Conservation (phyloP, 2,888 invertebrate genomes). For the Melipona bicolor region DNA sequence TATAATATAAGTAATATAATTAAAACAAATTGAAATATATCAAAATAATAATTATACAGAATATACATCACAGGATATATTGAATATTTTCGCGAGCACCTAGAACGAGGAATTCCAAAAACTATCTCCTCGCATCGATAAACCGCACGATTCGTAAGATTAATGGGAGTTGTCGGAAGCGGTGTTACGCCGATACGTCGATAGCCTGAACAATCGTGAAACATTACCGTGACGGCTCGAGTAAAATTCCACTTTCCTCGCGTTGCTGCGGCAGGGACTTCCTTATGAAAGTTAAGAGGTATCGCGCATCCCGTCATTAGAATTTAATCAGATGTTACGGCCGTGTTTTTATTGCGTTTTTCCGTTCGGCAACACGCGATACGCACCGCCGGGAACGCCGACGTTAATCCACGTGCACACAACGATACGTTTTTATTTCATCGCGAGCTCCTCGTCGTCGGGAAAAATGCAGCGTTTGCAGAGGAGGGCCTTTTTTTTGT, state of each 20-base stretch:
- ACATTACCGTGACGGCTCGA: conserved; percentile 26
- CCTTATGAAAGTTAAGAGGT: conserved; percentile 30
- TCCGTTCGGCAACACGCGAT: conserved; percentile 24
- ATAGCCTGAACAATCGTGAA: not conserved
- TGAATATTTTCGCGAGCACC: too few relatives aligned
- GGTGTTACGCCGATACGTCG: not conserved
- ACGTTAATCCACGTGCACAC: not conserved
- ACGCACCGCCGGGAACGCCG: not conserved
- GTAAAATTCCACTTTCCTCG: conserved; percentile 27
- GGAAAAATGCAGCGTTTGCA: not conserved
- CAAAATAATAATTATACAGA: too few relatives aligned
- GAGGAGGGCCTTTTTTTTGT: not conserved
- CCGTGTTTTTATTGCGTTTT: conserved; percentile 17
- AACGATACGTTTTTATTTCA: not conserved
- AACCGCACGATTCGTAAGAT: not conserved
- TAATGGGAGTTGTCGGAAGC: not conserved
- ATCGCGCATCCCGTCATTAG: conserved; percentile 21
- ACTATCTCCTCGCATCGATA: not conserved
- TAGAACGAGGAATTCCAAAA: not conserved
- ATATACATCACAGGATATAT: too few relatives aligned
- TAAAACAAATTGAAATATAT: too few relatives aligned
- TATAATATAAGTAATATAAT: too few relatives aligned
- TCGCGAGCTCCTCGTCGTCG: too few relatives aligned
- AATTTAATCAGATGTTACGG: conserved; percentile 20
- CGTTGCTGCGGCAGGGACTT: not conserved